phyloP scores from a whole-genome alignment of 2,113 vertebrate genomes.

The Apaloderma vittatum region DNA sequence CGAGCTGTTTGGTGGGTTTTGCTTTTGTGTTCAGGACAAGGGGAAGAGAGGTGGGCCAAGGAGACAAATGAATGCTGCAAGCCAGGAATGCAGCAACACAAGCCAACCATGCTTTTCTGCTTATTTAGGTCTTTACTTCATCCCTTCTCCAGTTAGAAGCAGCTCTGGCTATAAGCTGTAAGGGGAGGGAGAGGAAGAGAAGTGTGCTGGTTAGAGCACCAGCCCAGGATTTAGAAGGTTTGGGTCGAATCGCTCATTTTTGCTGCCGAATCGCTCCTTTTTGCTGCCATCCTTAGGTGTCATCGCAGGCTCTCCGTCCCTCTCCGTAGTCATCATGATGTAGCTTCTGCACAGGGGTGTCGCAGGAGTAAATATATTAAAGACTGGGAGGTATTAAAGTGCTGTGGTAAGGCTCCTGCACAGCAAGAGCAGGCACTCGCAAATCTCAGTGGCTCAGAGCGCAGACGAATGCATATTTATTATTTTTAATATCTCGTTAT shows the following conservation, averaged over 20 bases:
- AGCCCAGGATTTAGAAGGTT: background rate
- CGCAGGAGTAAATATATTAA: slow-evolving; percentile 43
- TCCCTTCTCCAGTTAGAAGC: background rate
- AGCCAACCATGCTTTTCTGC: background rate
- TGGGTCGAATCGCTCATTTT: slow-evolving; percentile 22
- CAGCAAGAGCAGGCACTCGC: background rate
- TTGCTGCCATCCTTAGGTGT: slow-evolving; percentile 36
- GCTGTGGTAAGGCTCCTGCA: background rate
- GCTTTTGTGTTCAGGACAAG: background rate
- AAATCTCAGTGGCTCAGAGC: slow-evolving; percentile 5
- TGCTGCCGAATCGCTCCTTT: slow-evolving; percentile 42
- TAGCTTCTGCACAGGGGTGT: background rate
- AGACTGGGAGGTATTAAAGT: slow-evolving; percentile 55
- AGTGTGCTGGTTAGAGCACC: background rate
- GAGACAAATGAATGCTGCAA: background rate
- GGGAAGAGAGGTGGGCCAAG: background rate
- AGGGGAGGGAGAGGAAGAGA: background rate
- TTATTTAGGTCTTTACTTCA: background rate
- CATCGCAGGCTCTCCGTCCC: background rate
- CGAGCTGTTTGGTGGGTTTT: background rate
- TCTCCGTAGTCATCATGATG: background rate
- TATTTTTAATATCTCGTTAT: slow-evolving; percentile 49
- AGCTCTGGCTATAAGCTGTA: background rate
- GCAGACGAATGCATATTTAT: background rate
- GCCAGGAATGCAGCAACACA: background rate